phyloP scores from a whole-genome alignment of 2,113 vertebrate species.

The Atlantisia rogersi region DNA sequence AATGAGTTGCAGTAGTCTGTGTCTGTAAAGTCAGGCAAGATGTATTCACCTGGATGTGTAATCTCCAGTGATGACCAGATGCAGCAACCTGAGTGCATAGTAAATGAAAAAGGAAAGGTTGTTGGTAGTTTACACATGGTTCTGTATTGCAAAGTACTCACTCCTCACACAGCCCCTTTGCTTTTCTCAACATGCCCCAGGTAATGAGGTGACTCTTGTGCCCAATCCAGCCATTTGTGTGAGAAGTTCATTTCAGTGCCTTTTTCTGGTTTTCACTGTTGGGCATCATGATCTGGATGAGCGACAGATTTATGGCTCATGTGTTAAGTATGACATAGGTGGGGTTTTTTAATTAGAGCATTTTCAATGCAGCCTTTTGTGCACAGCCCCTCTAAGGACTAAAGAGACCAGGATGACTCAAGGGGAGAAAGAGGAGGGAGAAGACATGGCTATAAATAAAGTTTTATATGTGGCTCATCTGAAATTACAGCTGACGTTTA shows the following conservation, averaged over 20 bases:
- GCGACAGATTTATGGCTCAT: background rate
- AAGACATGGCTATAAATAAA: background rate
- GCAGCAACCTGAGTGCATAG: background rate
- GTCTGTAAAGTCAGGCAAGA: background rate
- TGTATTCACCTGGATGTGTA: background rate
- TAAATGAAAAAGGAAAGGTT: background rate
- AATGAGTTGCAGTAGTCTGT: background rate
- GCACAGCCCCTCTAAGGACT: background rate
- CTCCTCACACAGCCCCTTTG: background rate
- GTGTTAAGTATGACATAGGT: background rate
- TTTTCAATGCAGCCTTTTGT: background rate
- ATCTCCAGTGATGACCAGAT: background rate
- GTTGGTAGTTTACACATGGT: background rate
- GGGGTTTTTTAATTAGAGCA: background rate
- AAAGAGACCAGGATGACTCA: background rate
- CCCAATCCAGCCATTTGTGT: background rate
- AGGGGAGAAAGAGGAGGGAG: background rate
- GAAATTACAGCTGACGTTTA: background rate
- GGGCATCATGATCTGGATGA: background rate
- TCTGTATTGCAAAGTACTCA: background rate
- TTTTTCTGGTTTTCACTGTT: background rate
- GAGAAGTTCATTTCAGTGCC: conserved; percentile 9
- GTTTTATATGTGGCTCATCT: background rate
- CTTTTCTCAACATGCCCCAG: background rate
- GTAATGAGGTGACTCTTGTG: background rate